These are phyloP conservation scores for Poecilia gillii DNA, from an alignment of 2,797 vertebrate genomes.

Conservation along the genomic window DNA sequence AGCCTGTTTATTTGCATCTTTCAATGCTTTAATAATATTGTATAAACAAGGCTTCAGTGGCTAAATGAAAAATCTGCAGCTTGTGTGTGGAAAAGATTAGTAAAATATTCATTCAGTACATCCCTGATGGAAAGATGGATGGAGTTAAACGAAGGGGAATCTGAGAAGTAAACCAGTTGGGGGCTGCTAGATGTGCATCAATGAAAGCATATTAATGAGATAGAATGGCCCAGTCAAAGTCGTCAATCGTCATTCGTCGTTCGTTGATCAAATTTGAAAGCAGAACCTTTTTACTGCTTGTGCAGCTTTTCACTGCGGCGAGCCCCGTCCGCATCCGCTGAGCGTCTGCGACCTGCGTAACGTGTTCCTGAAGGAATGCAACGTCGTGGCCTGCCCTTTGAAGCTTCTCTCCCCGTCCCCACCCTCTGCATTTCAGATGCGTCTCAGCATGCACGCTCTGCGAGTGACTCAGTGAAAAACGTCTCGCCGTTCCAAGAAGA, in stretches of 20 bases:
- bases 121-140: neutral
- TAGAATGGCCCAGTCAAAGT: neutral
- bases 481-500: constrained; percentile 23
- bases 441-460: constrained; percentile 54
- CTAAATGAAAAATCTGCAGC: no score
- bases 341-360: constrained; percentile 53
- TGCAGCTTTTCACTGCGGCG: no score
- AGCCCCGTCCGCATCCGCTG: constrained; percentile 2
- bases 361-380: constrained; percentile 64
- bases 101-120: no score
- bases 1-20: no score
- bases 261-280: neutral
- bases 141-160: neutral
- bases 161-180: neutral
- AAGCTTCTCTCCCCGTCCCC: constrained; percentile 38
- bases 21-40: no score
- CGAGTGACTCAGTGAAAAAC: constrained; percentile 32
- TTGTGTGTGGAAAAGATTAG: no score
- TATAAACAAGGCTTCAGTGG: no score
- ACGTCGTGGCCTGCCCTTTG: constrained; percentile 59
- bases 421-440: constrained; percentile 54
- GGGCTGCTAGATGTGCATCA: neutral
- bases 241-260: neutral
- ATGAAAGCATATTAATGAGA: neutral
- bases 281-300: neutral